Evolutionary conservation across 2,113 vertebrate genomes (phyloP), one percentile per base, ranked within the genome.

Genomic region (Petaurus breviceps): DNA sequence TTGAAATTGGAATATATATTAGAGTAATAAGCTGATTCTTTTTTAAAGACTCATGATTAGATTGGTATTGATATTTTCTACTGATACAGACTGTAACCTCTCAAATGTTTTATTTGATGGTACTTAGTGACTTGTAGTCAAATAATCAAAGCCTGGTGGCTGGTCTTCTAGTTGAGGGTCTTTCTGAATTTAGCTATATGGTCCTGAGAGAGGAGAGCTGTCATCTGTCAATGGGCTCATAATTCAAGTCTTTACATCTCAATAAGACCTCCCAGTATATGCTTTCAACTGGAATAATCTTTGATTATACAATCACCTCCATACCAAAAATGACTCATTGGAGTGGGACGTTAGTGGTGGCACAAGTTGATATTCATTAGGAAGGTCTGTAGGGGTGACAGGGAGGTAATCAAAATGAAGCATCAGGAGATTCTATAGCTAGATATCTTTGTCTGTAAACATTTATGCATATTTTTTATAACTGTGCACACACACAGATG

Each of bases 391-490:
- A 84, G 19, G n/a, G n/a, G 68, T 43, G n/a, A 84, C 16, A 43
- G n/a, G n/a, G 37, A 43, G n/a, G 2, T 49, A 90, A 50, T 51
- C 12, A 11, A 28, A 90, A 90, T 49, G 90, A 51, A 90, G 47
- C 46, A 90, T 50, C 90, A 90, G 90, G 90, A 90, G 26, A 51
- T 3, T 47, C 10, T 47, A 49, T 22, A 51, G 49, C 46, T 90
- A 16, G 12, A 16, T 77, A 84, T 84, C 22, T 95, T 16, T 91
- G 26, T 77, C 95, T 92, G 49, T 51, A 22, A 9, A 94, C n/a
- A 96, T 92, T 16, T 46, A 49, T 54, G 43, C 24, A 89, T 95
- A 2, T 90, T 95, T 94, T 50, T 53, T 14, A 49, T 61, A 92
- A 47, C 52, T 43, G 1, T 84, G 5, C 54, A 5, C 12, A 47